These are phyloP conservation scores for Poicephalus meyeri DNA, from an alignment of 2,113 vertebrate genomes.

Conservation along the genomic window DNA sequence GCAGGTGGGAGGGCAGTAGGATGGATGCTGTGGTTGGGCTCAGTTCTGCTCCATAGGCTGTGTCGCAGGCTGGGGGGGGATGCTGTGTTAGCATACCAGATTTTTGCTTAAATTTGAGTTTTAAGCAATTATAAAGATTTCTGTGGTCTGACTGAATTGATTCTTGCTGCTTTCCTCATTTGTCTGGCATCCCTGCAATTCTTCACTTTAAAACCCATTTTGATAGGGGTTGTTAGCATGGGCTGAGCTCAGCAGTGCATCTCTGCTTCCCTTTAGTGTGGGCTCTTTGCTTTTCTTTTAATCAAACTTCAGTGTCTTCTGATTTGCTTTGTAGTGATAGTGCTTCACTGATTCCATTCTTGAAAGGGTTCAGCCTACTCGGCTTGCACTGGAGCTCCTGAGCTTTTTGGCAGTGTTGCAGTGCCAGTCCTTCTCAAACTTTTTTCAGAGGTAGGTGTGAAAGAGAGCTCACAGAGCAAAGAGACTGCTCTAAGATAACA, in stretches of 20 bases:
- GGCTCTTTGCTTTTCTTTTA: neutral
- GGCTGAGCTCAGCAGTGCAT: neutral
- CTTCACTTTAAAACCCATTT: neutral
- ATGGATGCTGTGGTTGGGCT: neutral
- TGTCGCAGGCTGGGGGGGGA: neutral
- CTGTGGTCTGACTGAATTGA: neutral
- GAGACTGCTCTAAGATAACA: neutral
- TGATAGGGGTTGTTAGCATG: neutral
- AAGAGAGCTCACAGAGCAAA: neutral
- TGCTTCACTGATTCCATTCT: neutral
- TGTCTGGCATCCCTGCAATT: neutral
- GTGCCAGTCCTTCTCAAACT: neutral
- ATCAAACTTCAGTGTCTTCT: neutral
- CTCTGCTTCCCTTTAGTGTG: neutral
- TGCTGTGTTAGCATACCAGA: neutral
- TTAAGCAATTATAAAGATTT: neutral
- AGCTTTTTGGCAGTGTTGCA: neutral
- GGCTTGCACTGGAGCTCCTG: neutral
- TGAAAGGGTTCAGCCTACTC: neutral
- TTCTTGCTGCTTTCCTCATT: neutral
- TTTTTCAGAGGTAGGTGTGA: neutral
- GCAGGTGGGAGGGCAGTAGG: neutral
- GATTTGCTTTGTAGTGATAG: neutral
- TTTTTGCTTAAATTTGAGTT: neutral
- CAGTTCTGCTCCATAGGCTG: neutral